phyloP scores from a whole-genome alignment of 2,113 vertebrate species.

The Vicugna pacos region DNA sequence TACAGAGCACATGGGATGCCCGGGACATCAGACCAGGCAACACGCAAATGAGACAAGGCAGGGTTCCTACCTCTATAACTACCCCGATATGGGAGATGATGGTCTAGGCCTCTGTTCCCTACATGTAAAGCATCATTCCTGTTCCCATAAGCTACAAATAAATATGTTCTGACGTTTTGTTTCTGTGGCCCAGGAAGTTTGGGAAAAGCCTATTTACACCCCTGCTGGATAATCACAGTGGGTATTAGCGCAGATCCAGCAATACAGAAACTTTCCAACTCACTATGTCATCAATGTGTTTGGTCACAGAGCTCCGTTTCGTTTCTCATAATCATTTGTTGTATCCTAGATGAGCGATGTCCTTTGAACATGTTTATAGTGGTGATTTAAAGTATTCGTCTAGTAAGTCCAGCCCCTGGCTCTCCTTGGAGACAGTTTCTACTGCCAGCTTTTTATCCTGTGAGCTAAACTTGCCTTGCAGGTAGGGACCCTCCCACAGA shows the following conservation, averaged over 20 bases:
- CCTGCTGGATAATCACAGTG: not conserved
- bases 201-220: not conserved
- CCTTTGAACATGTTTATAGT: not conserved
- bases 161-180: slow-evolving; percentile 38
- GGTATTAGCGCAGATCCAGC: not conserved
- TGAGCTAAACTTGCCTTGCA: not conserved
- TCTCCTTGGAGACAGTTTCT: not conserved
- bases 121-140: not conserved
- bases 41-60: not conserved
- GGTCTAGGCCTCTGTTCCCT: not conserved
- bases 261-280: not conserved
- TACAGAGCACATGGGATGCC: not conserved
- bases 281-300: not conserved
- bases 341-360: not conserved
- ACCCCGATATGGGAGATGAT: not conserved
- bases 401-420: not conserved
- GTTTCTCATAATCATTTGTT: not conserved
- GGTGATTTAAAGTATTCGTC: not conserved
- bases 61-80: not conserved
- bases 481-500: not conserved
- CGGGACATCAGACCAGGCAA: not conserved
- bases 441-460: not conserved
- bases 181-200: not conserved
- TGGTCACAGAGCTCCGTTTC: not conserved
- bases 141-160: not conserved